Evolutionary conservation across 2,797 vertebrate genomes (phyloP), one percentile per base, ranked within the genome.

Genomic region (Xiphophorus birchmanni): DNA sequence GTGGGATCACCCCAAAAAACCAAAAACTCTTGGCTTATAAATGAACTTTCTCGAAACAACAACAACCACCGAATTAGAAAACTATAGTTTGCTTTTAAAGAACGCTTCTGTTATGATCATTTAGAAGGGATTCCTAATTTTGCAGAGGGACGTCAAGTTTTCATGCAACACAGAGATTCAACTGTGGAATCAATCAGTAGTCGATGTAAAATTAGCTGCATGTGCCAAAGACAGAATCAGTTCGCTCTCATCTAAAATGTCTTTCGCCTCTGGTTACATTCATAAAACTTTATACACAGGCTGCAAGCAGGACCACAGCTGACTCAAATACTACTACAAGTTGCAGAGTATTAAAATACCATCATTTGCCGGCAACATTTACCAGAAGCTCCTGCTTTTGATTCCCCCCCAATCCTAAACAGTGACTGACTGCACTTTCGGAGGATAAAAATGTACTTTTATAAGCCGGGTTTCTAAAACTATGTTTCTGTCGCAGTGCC

Each of bases 211-310:
- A 67, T 82, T 77, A 93, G 85, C 73, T 40, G 26, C 42, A 72
- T 72, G 5, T 4, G 4, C 78, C 21, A 40, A 42, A 35, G 71
- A 77, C 52, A 80, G 73, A 74, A 88, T 93, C 82, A 37, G 48
- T 71, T 90, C 89, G 42, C 83, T 21, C 74, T 32, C 35, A 23
- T 87, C 84, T 88, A 84, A 77, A 3, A 88, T 90, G 63, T 82
- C 89, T 86, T 86, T 85, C 73, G 86, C 88, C 86, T 89, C 76
- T 2, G 0, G 77, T 93, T 92, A 86, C 91, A 88, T 85, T 75
- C 5, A 82, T 90, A 88, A 89, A 90, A 94, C 75, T 71, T 45
- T 74, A 91, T 85, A 90, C 52, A 60, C 69, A 78, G 42, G 69
- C 80, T 13, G 2, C 83, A 79, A 84, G 73, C 89, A 84, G 89